Conservation (phyloP, 1,140 invertebrate species). For the Popillia japonica region DNA sequence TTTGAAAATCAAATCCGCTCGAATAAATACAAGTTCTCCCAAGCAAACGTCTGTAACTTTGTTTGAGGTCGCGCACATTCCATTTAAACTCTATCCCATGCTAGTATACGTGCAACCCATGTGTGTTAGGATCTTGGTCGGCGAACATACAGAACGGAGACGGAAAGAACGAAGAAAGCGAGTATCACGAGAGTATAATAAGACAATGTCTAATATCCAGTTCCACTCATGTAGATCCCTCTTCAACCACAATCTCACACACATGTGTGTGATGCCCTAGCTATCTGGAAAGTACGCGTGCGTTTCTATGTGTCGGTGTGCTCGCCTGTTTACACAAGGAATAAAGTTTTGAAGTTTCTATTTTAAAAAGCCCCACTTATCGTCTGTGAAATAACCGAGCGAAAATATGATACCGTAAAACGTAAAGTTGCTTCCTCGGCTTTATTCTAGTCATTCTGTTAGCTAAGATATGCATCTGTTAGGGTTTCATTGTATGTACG, state of each 20-base stretch:
- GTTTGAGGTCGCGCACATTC: constrained; percentile 8
- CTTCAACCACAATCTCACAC: background rate
- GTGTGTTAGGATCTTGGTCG: background rate
- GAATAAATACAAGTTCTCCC: background rate
- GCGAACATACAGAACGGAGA: background rate
- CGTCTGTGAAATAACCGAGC: background rate
- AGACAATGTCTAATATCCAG: constrained; percentile 14
- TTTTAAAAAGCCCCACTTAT: constrained; percentile 11
- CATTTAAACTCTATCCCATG: background rate
- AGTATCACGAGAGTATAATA: background rate
- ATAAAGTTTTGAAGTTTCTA: constrained; percentile 12
- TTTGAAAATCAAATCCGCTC: background rate
- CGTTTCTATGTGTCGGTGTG: background rate
- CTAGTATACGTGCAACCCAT: background rate
- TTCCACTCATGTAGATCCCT: constrained; percentile 9
- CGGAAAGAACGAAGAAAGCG: background rate
- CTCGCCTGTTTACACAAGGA: constrained; percentile 9
- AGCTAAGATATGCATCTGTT: no score
- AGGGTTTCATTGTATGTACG: no score
- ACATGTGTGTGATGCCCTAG: background rate
- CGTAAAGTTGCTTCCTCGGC: background rate
- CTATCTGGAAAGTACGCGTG: background rate
- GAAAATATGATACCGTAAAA: constrained; percentile 7
- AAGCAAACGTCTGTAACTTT: background rate
- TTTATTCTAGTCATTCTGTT: background rate